Evolutionary conservation across 2,113 vertebrate genomes (phyloP), one percentile per base, ranked within the genome.

Genomic region (Scophthalmus maximus): DNA sequence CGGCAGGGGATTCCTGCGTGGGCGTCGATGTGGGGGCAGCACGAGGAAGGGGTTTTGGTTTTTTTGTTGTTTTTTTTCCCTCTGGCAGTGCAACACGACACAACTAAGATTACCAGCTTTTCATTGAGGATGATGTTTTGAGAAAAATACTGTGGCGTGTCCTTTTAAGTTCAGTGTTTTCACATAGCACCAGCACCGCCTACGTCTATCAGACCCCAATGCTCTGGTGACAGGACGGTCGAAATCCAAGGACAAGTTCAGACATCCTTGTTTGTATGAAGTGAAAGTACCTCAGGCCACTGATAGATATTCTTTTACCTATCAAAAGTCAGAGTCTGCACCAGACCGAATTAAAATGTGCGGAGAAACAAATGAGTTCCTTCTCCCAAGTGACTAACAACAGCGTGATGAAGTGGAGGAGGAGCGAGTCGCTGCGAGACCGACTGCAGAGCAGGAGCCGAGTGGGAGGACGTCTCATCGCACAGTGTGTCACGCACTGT

Each of bases 1-100:
- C 79, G 44, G 49, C 59, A 66, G 86, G 85, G 85, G 72, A 89
- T 88, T 88, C 89, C 89, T 88, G 76, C 32, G 46, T 83, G 77
- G 73, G 59, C 62, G 78, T 75, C 57, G 57, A 42, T 68, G 51
- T 77, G 68, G 59, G 57, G 52, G 68, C 30, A 55, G 57, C 52
- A 61, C 49, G 14, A 11, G 30, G 11, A 57, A n/a, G 55, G 12
- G 12, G 10, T 17, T 55, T 18, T n/a, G n/a, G n/a, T n/a, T 58
- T 40, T 2, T 40, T 17, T 40, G 3, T 40, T 40, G n/a, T n/a
- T 25, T 52, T 42, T 55, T 62, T 27, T 15, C 15, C 40, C 20
- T 42, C 46, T 76, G 66, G 62, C 49, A 53, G 36, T 40, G 63
- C n/a, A 58, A 52, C 57, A 52, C n/a, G 61, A 79, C 68, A 53